These are phyloP conservation scores for Mormyrus proboscirostris DNA, from an alignment of 2,797 vertebrate species.

Conservation along the genomic window DNA sequence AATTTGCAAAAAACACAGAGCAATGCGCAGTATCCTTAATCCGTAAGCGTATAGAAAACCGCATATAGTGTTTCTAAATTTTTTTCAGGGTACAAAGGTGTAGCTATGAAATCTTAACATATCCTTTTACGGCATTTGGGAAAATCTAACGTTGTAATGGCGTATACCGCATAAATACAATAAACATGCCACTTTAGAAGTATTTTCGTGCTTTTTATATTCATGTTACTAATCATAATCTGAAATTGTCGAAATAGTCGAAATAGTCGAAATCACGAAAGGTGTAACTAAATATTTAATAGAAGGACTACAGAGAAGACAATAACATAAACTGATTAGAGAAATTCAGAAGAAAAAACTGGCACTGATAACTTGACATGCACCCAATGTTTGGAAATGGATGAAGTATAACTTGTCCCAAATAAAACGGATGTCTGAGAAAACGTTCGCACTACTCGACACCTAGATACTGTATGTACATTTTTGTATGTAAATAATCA, in stretches of 20 bases:
- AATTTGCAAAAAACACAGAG: neutral
- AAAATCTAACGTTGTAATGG: neutral
- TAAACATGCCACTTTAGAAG: neutral
- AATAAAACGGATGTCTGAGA: neutral
- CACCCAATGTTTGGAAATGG: neutral
- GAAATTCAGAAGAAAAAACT: neutral
- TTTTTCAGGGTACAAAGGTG: neutral
- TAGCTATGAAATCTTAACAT: neutral
- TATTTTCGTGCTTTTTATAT: neutral
- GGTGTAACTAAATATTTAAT: neutral
- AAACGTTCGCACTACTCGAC: neutral
- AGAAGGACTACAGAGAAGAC: neutral
- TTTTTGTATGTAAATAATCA: neutral
- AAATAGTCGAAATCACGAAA: neutral
- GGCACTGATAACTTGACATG: neutral
- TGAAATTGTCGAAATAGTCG: too few relatives aligned
- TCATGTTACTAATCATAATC: neutral
- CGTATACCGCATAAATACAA: neutral
- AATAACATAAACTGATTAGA: neutral
- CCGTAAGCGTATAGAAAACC: neutral
- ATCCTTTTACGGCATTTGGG: neutral
- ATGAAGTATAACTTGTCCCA: neutral
- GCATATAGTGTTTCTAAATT: neutral
- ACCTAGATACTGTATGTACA: neutral
- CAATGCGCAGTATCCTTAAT: neutral